Conservation (phyloP, 2,888 invertebrate genomes). For the Galerucella calmariensis region DNA sequence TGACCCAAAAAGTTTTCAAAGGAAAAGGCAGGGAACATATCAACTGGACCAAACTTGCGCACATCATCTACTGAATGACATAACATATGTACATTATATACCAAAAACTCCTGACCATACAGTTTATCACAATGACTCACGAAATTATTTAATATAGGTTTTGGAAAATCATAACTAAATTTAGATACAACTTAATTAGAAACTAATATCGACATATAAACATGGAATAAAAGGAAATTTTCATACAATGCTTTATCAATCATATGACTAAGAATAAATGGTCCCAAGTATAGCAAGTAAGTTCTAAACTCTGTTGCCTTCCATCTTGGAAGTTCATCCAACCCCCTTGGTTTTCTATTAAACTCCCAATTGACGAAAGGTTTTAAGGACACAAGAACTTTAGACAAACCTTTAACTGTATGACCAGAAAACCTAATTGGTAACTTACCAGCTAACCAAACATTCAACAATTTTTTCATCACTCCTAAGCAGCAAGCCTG, state of each 20-base stretch:
- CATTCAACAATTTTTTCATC: constrained; percentile 32
- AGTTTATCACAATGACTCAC: constrained; percentile 12
- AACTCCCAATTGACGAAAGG: constrained; percentile 23
- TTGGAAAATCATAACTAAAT: constrained; percentile 13
- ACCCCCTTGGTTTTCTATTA: constrained; percentile 32
- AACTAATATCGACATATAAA: constrained; percentile 10
- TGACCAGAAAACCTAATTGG: constrained; percentile 20
- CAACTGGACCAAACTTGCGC: constrained; percentile 9
- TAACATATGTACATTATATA: constrained; percentile 13
- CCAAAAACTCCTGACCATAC: constrained; percentile 15
- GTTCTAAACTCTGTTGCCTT: constrained; percentile 25
- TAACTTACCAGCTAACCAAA: constrained; percentile 25
- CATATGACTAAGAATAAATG: constrained; percentile 5
- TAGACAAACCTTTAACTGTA: constrained; percentile 16
- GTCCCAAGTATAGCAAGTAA: constrained; percentile 21
- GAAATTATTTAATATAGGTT: not conserved
- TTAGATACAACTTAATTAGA: constrained; percentile 7
- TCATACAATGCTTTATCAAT: constrained; percentile 26
- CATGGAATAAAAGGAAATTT: constrained; percentile 25
- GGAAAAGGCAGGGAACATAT: constrained; percentile 5
- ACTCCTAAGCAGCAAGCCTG: constrained; percentile 33
- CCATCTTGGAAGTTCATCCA: constrained; percentile 25
- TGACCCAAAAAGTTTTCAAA: constrained; percentile 7
- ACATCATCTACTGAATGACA: constrained; percentile 15
- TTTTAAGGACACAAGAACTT: constrained; percentile 17